phyloP scores from a whole-genome alignment of 2,113 vertebrate genomes.

The Elephas maximus region DNA sequence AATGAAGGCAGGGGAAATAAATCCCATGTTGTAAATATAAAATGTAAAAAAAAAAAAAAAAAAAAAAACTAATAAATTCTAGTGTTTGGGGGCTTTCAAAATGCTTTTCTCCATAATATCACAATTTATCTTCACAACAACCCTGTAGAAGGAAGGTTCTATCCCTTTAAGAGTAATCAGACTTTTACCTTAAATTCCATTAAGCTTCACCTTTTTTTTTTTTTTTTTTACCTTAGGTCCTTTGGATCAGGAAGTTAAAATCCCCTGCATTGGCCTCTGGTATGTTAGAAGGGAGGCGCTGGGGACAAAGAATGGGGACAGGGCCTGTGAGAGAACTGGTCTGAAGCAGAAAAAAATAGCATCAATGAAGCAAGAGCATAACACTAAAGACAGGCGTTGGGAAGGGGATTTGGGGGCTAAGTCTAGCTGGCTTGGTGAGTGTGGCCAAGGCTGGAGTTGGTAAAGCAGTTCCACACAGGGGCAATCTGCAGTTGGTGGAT shows the following conservation, averaged over 20 bases:
- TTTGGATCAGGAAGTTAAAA: constrained; percentile 39
- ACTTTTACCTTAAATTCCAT: constrained; percentile 1
- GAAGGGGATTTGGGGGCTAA: not conserved
- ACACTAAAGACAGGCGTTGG: not conserved
- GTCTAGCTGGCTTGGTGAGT: constrained; percentile 69
- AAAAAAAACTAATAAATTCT: not conserved
- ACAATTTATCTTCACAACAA: not conserved
- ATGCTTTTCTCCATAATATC: not conserved
- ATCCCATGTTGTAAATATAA: not conserved
- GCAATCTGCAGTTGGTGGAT: constrained; percentile 40
- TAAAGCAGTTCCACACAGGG: not conserved
- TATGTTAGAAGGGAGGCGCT: constrained; percentile 48
- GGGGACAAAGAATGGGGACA: not conserved
- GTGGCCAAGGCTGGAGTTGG: constrained; percentile 69
- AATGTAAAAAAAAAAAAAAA: not conserved
- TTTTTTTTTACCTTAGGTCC: not conserved
- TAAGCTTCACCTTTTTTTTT: not conserved
- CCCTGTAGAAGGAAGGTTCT: not conserved
- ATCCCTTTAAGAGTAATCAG: not conserved
- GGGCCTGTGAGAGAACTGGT: not conserved
- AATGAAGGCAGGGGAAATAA: not conserved
- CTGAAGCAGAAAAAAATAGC: not conserved
- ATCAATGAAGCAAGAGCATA: constrained; percentile 8
- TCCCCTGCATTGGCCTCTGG: not conserved
- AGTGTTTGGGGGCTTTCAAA: not conserved